Percentiles rank a stretch among this genome's conserved stretches.
phyloP scores from a whole-genome alignment of 2,113 vertebrate genomes.

The Delphinus delphis region DNA sequence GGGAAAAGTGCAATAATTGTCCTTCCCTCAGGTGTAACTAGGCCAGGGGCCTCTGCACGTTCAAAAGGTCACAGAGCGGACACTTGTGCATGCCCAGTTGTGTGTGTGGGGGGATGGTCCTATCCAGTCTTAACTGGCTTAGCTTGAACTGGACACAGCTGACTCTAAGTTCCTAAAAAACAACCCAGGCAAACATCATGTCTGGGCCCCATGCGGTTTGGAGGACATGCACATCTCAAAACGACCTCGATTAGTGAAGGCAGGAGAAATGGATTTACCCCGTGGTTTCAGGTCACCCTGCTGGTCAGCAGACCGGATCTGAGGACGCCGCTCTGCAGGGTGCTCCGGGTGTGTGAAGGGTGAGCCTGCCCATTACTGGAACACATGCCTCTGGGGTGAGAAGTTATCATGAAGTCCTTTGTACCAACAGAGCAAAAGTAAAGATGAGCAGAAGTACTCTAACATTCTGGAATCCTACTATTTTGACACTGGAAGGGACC shows the following conservation, averaged over 20 bases:
- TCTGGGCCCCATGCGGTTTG: background rate
- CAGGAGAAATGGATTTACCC: background rate
- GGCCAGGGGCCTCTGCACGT: fast-evolving
- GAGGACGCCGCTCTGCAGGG: background rate
- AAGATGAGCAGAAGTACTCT: background rate
- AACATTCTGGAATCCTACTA: background rate
- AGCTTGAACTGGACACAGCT: background rate
- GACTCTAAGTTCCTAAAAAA: background rate
- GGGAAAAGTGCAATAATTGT: background rate
- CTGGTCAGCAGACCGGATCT: background rate
- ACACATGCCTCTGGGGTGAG: background rate
- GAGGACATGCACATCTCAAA: background rate
- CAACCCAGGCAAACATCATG: background rate
- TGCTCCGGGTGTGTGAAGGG: background rate
- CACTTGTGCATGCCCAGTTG: background rate
- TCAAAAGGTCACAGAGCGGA: background rate
- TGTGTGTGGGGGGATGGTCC: background rate
- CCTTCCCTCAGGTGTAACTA: background rate
- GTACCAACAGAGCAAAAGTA: background rate
- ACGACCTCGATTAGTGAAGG: background rate
- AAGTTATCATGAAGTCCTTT: background rate
- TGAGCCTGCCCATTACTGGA: background rate
- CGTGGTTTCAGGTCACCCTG: background rate
- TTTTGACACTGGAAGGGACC: background rate
- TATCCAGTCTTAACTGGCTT: background rate